Evolutionary conservation across 2,113 vertebrate species (phyloP), one percentile per base, ranked within the genome.

Genomic region (Leucoraja erinaceus): DNA sequence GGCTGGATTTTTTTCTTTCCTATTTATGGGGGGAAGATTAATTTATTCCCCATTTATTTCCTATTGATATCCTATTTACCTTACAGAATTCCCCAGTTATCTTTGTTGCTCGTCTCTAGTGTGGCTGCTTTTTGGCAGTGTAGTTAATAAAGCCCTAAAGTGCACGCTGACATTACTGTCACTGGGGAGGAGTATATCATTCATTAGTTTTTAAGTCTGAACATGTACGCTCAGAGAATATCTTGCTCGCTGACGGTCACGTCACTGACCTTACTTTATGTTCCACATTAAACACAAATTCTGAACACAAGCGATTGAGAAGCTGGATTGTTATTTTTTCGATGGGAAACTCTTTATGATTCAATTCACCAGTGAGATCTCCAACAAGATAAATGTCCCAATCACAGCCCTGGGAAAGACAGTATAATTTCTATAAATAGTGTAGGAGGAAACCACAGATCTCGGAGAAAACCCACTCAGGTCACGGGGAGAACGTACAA

Each of bases 321-420:
- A 86, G 56, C 81, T 61, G 56, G 61, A 61, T 61, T 86, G 10
- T 12, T 16, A 14, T 86, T 20, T n/a, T 59, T 61, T 61, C 14
- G 47, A 84, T 84, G 81, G 28, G 81, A 86, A 86, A n/a, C 18
- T 90, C 66, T 33, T 90, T 33, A 90, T 38, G 28, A 38, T 90
- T 47, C 88, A 31, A 47, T 70, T 47, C 31, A 70, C 66, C 63
- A 90, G 66, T 90, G 31, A 38, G 25, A 28, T 4, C 18, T 90
- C 63, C 63, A 90, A 70, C 31, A 90, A 90, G 38, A 20, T 63
- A 66, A 88, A 88, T 88, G 59, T 88, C 66, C 79, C n/a, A 88
- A 90, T 90, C 20, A 90, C 63, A 70, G 68, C 33, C 88, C 88
- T 90, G 88, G 66, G 88, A 90, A 90, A 90, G 88, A 70, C 63